Base-by-base conservation (phyloP, 1,140 invertebrate species). In the Bombus haemorrhoidalis region DNA sequence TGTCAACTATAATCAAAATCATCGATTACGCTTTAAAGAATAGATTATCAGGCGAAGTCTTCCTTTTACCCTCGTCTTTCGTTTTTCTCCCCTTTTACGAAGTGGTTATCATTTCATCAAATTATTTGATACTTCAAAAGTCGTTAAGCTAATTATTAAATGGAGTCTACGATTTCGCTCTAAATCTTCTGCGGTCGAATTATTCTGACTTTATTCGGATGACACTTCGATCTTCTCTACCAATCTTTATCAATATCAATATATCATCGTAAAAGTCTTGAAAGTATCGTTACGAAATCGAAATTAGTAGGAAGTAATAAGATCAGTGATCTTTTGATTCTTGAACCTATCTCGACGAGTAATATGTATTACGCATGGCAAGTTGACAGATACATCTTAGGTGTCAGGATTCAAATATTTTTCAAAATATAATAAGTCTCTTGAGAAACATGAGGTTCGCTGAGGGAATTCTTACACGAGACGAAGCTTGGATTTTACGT, bases 81-180 rank as follows among this genome's bases (percentile, higher is more conserved):
- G 39, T 62, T 62, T 81, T 62, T 22, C 68, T 81, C 22, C 37
- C 32, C 80, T 15, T 43, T 62, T 15, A 69, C 77, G 81, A 86
- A 88, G 39, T 25, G 37, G 69, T 73, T 87, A 89, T 91, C 90
- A 86, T 78, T 91, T 85, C 85, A 80, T 85, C 85, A 85, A 86
- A 89, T 90, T 89, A 92, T 91, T 88, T 89, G 82, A 79, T 72
- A 77, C 87, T 91, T 87, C 72, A 87, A 91, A 88, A 83, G 83
- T 92, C 90, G 87, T 92, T 90, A 88, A 83, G 87, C 80, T 92
- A 92, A 91, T 92, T 92, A 91, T 84, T 83, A 89, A 91, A 89
- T 89, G 88, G 87, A 89, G 80, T 47, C 87, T 76, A 87, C 73
- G 83, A 81, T 72, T 81, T 78, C 59, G 53, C 73, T 84, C 32